A percentile compares a stretch with the other conserved stretches of the same genome.
Evolutionary conservation across 2,113 vertebrate genomes (phyloP).

Genomic region (Engraulis encrasicolus): DNA sequence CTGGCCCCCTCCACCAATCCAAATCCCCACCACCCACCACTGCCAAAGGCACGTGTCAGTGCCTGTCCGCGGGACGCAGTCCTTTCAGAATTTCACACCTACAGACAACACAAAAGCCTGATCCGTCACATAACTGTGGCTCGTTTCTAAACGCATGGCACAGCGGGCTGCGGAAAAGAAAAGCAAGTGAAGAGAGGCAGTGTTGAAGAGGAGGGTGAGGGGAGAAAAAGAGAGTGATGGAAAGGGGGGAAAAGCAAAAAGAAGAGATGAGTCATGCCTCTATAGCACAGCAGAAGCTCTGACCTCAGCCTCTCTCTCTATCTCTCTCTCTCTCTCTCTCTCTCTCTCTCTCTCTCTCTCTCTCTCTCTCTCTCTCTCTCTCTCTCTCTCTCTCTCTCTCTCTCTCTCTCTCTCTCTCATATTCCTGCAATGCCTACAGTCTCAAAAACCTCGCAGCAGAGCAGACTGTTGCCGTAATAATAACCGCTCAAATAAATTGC

Average conservation of each 20-base stretch:
- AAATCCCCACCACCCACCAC: too few species aligned
- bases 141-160: constrained; percentile 62
- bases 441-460: not conserved
- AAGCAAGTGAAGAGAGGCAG: constrained; percentile 50
- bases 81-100: constrained; percentile 29
- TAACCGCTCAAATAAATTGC: not conserved
- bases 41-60: constrained; percentile 25
- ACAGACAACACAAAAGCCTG: not conserved
- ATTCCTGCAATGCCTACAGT: not conserved
- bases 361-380: too few species aligned
- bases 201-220: not conserved
- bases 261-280: constrained; percentile 45
- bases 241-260: constrained; percentile 10
- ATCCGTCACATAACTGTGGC: constrained; percentile 56
- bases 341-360: too few species aligned
- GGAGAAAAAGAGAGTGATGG: not conserved
- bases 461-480: constrained; percentile 1
- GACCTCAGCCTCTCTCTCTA: not conserved
- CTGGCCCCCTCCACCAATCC: too few species aligned
- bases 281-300: not conserved
- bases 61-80: constrained; percentile 16
- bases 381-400: too few species aligned
- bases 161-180: constrained; percentile 55
- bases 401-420: too few species aligned
- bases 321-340: too few species aligned